Conservation (phyloP, 2,888 invertebrate genomes). For the Athalia cordata region DNA sequence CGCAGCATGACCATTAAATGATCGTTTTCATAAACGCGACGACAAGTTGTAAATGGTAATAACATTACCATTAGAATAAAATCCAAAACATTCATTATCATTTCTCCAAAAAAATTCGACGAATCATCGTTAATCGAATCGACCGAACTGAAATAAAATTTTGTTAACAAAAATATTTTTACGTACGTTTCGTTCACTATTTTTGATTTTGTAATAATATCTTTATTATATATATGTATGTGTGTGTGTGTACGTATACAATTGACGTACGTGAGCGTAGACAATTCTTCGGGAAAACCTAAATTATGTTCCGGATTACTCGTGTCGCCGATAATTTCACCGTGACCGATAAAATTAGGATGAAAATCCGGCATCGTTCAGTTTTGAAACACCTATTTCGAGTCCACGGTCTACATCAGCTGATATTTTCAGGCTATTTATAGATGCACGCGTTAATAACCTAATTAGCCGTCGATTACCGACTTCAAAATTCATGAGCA, state of each 20-base stretch:
- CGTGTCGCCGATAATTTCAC: conserved; percentile 27
- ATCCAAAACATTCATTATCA: conserved; percentile 52
- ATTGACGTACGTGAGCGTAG: background rate
- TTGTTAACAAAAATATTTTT: background rate
- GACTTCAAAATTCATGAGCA: too few relatives aligned
- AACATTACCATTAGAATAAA: conserved; percentile 50
- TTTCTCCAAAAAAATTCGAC: conserved; percentile 43
- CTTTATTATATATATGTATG: background rate
- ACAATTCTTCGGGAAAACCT: background rate
- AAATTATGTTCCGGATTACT: conserved; percentile 29
- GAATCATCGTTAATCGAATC: background rate
- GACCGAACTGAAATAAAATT: background rate
- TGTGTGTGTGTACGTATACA: background rate
- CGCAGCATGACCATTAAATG: conserved; percentile 54
- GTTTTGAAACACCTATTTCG: background rate
- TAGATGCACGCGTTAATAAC: too few relatives aligned
- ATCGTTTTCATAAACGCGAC: conserved; percentile 57
- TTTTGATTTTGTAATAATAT: background rate
- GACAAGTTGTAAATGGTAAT: conserved; percentile 52
- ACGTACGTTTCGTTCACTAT: background rate
- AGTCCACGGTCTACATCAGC: background rate
- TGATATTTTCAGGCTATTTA: too few relatives aligned
- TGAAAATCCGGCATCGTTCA: conserved; percentile 22
- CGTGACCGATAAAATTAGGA: conserved; percentile 18
- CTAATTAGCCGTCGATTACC: too few relatives aligned